These are phyloP conservation scores for Carduelis carduelis DNA, from an alignment of 2,797 vertebrate species.

Conservation along the genomic window DNA sequence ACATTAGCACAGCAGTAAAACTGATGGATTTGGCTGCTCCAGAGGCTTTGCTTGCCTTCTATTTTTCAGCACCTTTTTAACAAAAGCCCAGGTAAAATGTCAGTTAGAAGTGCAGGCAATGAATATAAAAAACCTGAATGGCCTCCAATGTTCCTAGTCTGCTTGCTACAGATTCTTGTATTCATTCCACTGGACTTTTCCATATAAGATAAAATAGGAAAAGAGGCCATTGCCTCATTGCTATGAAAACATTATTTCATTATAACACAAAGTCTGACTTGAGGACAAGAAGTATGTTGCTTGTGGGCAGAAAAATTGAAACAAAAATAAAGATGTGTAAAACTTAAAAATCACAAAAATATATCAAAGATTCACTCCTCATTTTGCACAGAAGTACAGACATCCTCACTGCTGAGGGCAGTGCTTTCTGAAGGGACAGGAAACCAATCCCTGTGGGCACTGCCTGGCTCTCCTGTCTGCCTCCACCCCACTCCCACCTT, in stretches of 20 bases:
- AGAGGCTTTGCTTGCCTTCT: neutral
- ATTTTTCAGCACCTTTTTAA: neutral
- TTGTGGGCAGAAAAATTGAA: neutral
- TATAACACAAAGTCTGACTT: neutral
- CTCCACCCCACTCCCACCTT: neutral
- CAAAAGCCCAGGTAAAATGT: neutral
- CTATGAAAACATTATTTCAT: neutral
- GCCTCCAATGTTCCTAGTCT: neutral
- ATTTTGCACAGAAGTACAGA: neutral
- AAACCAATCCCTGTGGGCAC: accelerated
- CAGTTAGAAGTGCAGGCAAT: neutral
- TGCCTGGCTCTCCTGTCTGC: neutral
- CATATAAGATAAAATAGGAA: neutral
- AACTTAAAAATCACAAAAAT: neutral
- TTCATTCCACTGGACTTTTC: neutral
- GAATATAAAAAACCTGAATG: neutral
- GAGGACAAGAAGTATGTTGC: neutral
- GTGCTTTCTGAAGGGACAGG: neutral
- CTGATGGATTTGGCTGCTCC: neutral
- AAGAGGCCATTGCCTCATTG: neutral
- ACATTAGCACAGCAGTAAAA: neutral
- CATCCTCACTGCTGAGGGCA: neutral
- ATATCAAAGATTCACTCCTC: neutral
- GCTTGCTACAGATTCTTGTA: neutral
- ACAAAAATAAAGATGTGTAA: neutral